Base-by-base conservation (phyloP, 2,113 vertebrate species). In the Malurus alboscapulatus region DNA sequence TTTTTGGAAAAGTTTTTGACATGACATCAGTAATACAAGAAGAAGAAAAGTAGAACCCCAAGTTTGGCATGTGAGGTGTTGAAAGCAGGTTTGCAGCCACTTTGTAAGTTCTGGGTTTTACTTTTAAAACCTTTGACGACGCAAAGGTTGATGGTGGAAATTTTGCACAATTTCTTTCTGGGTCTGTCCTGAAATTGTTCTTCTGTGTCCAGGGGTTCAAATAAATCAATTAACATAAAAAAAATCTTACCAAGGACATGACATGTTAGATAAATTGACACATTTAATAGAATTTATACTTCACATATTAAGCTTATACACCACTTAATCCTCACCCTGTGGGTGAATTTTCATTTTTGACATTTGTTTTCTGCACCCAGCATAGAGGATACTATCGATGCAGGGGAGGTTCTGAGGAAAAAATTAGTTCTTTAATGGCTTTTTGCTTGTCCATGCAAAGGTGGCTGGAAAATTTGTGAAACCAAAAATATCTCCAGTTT, bases 41-140 rank as follows among this genome's bases (percentile, higher is more conserved):
- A 96, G 90, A 97, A 97, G 95, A 97, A 97, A 97, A 97, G 80
- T 97, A 97, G 95, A 96, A 97, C 96, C 95, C 50, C 84, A 94
- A 95, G 95, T 96, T 98, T 98, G 97, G 96, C 97, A 97, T 97
- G 94, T 97, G 96, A 97, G 97, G 97, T 94, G 94, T 97, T 96
- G 84, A 97, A 96, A 97, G 96, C 97, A 97, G 97, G 94, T 98
- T 98, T 98, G 98, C 97, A 98, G 97, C 98, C 97, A 98, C 98
- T 97, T 98, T 98, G 97, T 96, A 96, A 96, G 86, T 97, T 96
- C 77, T 88, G 84, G 36, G 80, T 77, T 93, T 95, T 96, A 79
- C 69, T 67, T 95, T 94, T 93, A 78, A 96, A 20, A 97, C 72
- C 89, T 92, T 96, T 95, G 92, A 67, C 83, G 92, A 88, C 69